Evolutionary conservation across 1,140 invertebrate genomes (phyloP).

Genomic region (Meloidogyne exigua): DNA sequence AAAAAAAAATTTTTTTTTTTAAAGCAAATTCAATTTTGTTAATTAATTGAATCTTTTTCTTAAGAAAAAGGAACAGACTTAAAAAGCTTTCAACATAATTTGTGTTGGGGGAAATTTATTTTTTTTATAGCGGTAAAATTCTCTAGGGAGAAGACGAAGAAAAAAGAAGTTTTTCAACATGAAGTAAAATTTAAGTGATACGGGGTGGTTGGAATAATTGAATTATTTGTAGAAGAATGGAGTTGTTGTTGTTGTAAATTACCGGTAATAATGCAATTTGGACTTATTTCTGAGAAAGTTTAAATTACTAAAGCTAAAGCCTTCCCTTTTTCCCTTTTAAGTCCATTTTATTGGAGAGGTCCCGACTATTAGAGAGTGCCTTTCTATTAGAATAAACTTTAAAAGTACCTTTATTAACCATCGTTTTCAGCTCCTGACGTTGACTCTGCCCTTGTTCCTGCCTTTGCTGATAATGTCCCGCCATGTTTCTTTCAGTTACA

Average conservation of each 20-base stretch:
- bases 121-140: not conserved
- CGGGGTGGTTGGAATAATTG: not conserved
- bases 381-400: no score
- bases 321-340: not conserved
- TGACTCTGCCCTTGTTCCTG: not conserved
- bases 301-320: not conserved
- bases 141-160: not conserved
- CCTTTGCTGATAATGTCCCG: not conserved
- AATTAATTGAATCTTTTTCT: slow-evolving; percentile 1
- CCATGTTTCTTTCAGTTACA: not conserved
- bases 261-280: slow-evolving; percentile 2
- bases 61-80: not conserved
- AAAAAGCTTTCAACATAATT: not conserved
- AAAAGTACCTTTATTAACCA: not conserved
- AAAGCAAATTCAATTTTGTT: not conserved
- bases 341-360: no score
- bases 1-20: not conserved
- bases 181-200: not conserved
- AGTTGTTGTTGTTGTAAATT: not conserved
- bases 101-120: not conserved
- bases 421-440: not conserved
- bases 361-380: no score
- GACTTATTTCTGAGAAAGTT: not conserved
- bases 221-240: not conserved
- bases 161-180: not conserved